phyloP scores from a whole-genome alignment of 2,113 vertebrate genomes.

The Lota lota region DNA sequence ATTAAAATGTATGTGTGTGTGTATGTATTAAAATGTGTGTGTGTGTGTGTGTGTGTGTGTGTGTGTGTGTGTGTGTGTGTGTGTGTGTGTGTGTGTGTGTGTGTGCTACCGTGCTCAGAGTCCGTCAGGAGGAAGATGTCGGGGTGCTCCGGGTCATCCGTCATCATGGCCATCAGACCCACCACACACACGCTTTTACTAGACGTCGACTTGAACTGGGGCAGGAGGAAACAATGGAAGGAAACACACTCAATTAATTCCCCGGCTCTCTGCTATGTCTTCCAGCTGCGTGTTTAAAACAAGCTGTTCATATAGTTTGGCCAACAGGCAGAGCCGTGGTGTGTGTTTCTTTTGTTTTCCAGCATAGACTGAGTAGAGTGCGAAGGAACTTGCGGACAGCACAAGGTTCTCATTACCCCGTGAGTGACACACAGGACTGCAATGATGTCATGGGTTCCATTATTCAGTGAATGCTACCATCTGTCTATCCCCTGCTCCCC shows the following conservation, averaged over 20 bases:
- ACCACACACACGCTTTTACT: slow-evolving; percentile 90
- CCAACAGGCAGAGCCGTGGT: not conserved
- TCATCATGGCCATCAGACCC: slow-evolving; percentile 98
- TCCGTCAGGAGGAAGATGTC: slow-evolving; percentile 94
- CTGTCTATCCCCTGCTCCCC: slow-evolving; percentile 37
- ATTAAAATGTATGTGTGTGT: too few relatives aligned
- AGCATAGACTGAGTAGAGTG: not conserved
- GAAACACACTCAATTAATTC: not conserved
- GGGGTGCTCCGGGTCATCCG: slow-evolving; percentile 92
- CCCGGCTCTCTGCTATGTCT: too few relatives aligned
- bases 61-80: too few relatives aligned
- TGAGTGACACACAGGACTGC: slow-evolving; percentile 50
- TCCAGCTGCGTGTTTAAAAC: not conserved
- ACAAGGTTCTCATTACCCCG: slow-evolving; percentile 60
- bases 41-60: too few relatives aligned
- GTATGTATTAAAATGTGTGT: too few relatives aligned
- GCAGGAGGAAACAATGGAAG: not conserved
- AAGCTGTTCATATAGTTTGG: not conserved
- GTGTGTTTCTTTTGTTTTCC: not conserved
- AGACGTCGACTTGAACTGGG: slow-evolving; percentile 92
- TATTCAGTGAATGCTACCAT: slow-evolving; percentile 68
- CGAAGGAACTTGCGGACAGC: slow-evolving; percentile 6
- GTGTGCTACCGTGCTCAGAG: slow-evolving; percentile 87
- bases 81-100: not conserved
- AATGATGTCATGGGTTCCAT: slow-evolving; percentile 65